Evolutionary conservation across 2,888 invertebrate species (phyloP).

Genomic region (Folsomia manolachei): DNA sequence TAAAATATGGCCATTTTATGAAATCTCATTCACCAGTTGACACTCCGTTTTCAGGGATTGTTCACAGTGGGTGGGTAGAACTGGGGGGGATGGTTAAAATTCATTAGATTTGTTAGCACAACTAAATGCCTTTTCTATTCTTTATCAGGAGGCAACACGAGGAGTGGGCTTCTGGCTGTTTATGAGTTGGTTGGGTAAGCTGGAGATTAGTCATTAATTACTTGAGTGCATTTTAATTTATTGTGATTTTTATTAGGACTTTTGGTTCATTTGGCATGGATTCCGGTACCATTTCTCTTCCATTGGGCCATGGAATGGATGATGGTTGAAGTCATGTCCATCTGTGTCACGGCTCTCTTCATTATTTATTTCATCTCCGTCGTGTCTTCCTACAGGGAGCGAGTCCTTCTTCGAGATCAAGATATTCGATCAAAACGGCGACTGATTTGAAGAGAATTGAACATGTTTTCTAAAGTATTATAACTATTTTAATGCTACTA

Average conservation of each 20-base stretch:
- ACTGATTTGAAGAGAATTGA: constrained; percentile 47
- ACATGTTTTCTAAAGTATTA: too few species aligned
- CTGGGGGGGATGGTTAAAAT: background rate
- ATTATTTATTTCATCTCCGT: constrained; percentile 47
- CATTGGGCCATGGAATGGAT: constrained; percentile 45
- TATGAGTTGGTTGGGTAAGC: constrained; percentile 27
- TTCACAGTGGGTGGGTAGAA: background rate
- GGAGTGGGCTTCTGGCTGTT: constrained; percentile 46
- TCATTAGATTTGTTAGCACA: background rate
- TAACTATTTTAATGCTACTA: too few species aligned
- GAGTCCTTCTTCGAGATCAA: constrained; percentile 41
- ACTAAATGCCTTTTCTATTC: constrained; percentile 1
- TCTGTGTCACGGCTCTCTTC: constrained; percentile 39
- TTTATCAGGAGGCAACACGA: constrained; percentile 43
- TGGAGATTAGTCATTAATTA: too few species aligned
- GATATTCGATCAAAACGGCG: constrained; percentile 45
- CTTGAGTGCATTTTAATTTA: too few species aligned
- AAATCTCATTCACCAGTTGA: background rate
- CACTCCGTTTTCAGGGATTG: background rate
- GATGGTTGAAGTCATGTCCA: constrained; percentile 42
- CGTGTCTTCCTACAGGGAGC: constrained; percentile 42
- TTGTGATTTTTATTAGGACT: constrained; percentile 33
- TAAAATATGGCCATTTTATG: background rate
- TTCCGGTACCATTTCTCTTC: constrained; percentile 46
- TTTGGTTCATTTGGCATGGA: constrained; percentile 41